phyloP scores from a whole-genome alignment of 1,140 invertebrate genomes.

The Gryllus bimaculatus region DNA sequence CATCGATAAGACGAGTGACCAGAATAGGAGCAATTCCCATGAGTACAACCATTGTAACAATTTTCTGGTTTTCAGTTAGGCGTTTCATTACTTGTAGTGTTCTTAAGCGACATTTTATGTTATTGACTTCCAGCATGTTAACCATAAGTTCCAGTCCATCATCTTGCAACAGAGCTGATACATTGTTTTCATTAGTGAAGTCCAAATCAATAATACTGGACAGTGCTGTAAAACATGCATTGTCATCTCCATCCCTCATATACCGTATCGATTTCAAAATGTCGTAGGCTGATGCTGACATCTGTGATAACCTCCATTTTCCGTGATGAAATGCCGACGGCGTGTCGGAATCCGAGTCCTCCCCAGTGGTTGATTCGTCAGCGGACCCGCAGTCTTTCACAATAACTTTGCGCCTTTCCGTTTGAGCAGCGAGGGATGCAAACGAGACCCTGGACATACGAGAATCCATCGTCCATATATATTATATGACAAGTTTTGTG shows the following conservation, averaged over 20 bases:
- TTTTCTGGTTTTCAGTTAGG: background rate
- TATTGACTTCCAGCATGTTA: background rate
- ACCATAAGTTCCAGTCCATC: background rate
- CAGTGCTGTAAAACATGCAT: background rate
- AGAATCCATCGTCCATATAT: too few relatives aligned
- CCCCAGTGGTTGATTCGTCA: too few relatives aligned
- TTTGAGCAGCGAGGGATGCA: too few relatives aligned
- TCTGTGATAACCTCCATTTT: too few relatives aligned
- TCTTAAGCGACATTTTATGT: background rate
- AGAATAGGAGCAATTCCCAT: background rate
- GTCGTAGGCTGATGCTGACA: background rate
- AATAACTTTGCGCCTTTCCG: too few relatives aligned
- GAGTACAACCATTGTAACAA: background rate
- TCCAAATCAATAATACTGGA: background rate
- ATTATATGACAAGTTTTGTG: too few relatives aligned
- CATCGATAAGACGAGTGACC: background rate
- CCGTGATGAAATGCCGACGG: too few relatives aligned
- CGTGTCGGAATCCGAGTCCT: too few relatives aligned
- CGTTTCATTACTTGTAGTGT: background rate
- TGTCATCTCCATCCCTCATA: background rate
- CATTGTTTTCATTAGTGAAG: background rate
- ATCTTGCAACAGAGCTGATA: background rate
- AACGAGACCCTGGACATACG: too few relatives aligned
- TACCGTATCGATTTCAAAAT: background rate
- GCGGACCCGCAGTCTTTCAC: too few relatives aligned